Base-by-base conservation (phyloP, 2,797 vertebrate genomes). In the Numenius phaeopus region DNA sequence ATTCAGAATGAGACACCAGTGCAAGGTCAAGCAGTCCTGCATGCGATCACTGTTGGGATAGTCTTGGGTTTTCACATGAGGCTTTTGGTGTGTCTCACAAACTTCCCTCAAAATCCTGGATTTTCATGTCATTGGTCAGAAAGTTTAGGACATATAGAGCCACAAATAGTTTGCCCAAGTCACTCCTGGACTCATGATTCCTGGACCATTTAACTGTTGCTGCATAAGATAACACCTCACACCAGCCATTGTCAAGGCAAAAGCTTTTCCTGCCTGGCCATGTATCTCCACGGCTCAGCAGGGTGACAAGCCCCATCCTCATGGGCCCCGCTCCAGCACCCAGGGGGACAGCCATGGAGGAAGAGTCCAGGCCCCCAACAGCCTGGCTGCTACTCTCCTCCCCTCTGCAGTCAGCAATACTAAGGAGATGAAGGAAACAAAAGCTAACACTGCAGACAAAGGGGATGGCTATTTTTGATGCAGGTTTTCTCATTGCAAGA, bases 321-420 rank as follows among this genome's bases (percentile, higher is more conserved):
- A 37, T 0, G 2, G 34, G 34, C 4, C 27, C 10, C 8, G 2
- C 4, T 70, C 52, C 39, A 19, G 47, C n/a, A 34, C 8, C 21
- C 6, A 0, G 4, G 1, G 9, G 26, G 15, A 69, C 10, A 83
- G 22, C 5, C 12, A 55, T 15, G 6, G 29, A 92, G 37, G 42
- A 80, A 57, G 22, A 69, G 8, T 9, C 37, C 0, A 0, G 32
- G 32, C 14, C 59, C 24, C 30, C 7, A 71, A 50, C 0, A 9
- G 54, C 24, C 72, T 47, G 4, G 0, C 46, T 93, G 39, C 44
- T 67, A 39, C 17, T 32, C 42, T 30, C 50, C 47, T 81, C 26
- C 26, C 15, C 50, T 52, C 71, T 79, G 42, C 50, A 70, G 23
- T 39, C 80, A 87, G 66, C 66, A 24, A 44, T 37, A 52, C 39